Evolutionary conservation across 2,113 vertebrate genomes (phyloP).

Genomic region (Petromus typicus): DNA sequence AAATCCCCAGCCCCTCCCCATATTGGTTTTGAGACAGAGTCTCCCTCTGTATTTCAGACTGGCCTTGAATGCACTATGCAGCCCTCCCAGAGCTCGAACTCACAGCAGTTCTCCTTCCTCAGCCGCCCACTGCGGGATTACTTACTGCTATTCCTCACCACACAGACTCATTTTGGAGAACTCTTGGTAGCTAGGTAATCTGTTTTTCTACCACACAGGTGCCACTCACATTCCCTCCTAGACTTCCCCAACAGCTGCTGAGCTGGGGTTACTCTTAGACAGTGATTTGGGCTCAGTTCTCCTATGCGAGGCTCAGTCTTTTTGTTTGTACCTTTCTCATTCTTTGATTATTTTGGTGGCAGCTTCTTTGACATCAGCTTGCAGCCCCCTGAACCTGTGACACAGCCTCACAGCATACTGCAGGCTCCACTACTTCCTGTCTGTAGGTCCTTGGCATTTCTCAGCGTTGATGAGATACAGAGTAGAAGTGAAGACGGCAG

Average conservation of each 20-base stretch:
- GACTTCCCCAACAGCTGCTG: background rate
- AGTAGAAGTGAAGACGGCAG: background rate
- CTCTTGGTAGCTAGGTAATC: background rate
- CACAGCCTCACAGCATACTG: background rate
- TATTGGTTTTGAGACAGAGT: no score
- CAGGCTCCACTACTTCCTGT: background rate
- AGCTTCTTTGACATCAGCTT: background rate
- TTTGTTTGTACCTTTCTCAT: background rate
- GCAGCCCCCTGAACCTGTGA: background rate
- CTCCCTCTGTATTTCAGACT: no score
- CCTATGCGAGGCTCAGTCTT: background rate
- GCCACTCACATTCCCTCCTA: background rate
- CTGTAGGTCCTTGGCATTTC: background rate
- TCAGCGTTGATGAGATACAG: background rate
- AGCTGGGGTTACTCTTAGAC: background rate
- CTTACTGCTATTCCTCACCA: no score
- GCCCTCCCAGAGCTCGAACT: no score
- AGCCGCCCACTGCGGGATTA: no score
- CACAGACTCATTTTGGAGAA: background rate
- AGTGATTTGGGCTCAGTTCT: background rate
- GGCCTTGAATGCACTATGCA: no score
- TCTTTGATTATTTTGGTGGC: background rate
- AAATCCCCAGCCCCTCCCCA: no score
- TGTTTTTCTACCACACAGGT: background rate
- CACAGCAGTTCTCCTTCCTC: no score